A percentile compares a stretch with the other conserved stretches of the same genome.
Evolutionary conservation across 2,888 invertebrate species (phyloP).

Genomic region (Synanthedon formicaeformis): DNA sequence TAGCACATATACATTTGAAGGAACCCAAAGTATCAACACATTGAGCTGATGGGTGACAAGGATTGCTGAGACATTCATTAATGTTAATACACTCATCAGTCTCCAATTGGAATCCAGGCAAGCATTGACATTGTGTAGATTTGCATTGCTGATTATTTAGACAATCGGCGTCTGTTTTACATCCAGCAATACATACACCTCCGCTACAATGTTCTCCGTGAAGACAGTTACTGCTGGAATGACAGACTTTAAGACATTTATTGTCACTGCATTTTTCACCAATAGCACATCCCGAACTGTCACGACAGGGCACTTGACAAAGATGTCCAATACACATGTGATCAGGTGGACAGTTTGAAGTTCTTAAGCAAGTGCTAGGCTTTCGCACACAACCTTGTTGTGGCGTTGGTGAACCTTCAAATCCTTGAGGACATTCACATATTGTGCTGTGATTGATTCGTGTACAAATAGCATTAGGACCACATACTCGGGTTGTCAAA

Average conservation of each 20-base stretch:
- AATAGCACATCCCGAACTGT: conserved; percentile 80
- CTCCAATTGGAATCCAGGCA: conserved; percentile 79
- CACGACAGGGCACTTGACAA: conserved; percentile 83
- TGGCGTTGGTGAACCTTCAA: conserved; percentile 87
- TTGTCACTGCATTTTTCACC: conserved; percentile 86
- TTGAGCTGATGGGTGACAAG: conserved; percentile 83
- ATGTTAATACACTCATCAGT: conserved; percentile 84
- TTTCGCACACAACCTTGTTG: conserved; percentile 90
- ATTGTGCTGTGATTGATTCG: conserved; percentile 79
- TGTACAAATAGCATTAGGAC: conserved; percentile 85
- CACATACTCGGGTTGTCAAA: conserved; percentile 79
- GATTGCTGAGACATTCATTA: conserved; percentile 82
- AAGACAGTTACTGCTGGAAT: conserved; percentile 89
- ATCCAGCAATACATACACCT: conserved; percentile 86
- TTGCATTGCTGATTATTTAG: conserved; percentile 82
- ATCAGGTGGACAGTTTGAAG: conserved; percentile 79
- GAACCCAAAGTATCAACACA: conserved; percentile 86
- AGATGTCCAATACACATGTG: conserved; percentile 83
- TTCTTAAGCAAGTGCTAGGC: conserved; percentile 76
- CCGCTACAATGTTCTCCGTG: conserved; percentile 89
- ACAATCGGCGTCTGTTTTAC: conserved; percentile 85
- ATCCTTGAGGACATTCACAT: conserved; percentile 87
- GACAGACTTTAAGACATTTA: conserved; percentile 87
- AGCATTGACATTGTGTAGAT: conserved; percentile 80
- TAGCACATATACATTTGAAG: conserved; percentile 83